phyloP scores from a whole-genome alignment of 2,113 vertebrate genomes.

The Eolophus roseicapilla region DNA sequence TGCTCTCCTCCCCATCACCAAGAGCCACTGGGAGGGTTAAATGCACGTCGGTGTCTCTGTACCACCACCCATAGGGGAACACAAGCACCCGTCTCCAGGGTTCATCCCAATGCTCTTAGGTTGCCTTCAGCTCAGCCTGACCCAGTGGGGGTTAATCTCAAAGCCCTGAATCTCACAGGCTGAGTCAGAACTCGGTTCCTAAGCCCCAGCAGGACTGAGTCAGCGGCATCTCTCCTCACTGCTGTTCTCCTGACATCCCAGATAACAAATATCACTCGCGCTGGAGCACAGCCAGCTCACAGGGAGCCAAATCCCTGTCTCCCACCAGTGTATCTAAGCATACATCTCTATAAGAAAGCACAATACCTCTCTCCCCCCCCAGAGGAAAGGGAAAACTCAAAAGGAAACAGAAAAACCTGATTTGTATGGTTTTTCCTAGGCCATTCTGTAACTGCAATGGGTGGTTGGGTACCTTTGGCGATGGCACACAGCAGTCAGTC shows the following conservation, averaged over 20 bases:
- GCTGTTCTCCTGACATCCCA: not conserved
- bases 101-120: not conserved
- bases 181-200: constrained; percentile 20
- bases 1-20: not conserved
- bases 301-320: not conserved
- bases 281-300: not conserved
- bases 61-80: not conserved
- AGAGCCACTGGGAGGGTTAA: not conserved
- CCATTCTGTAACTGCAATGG: not conserved
- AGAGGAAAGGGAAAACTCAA: not conserved
- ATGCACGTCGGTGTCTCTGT: not conserved
- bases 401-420: not conserved
- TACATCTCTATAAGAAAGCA: not conserved
- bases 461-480: not conserved
- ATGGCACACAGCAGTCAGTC: not conserved
- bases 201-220: constrained; percentile 14
- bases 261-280: not conserved
- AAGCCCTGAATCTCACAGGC: not conserved
- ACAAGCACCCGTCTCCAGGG: not conserved
- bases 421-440: not conserved
- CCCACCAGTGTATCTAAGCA: not conserved
- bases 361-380: not conserved
- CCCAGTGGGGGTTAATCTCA: not conserved
- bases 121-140: not conserved
- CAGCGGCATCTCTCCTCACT: not conserved